Percentiles rank a stretch among this genome's conserved stretches.
Evolutionary conservation across 92 coral and sea anemone genomes (phyloP).

Genomic region (Zoanthus sociatus): DNA sequence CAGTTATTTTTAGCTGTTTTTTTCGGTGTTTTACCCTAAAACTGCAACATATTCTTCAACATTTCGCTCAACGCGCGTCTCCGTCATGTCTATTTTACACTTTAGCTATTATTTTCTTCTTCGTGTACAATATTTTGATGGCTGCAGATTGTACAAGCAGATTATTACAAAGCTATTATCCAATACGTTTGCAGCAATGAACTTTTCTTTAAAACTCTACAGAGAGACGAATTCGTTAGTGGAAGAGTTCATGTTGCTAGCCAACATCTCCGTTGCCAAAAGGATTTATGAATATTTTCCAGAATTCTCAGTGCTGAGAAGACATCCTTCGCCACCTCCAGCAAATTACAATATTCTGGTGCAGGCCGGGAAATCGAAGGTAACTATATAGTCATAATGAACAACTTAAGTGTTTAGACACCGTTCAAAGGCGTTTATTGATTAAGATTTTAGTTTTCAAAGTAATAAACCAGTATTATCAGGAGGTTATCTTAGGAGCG

Average conservation of each 20-base stretch:
- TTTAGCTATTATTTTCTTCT: no score
- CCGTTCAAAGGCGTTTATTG: background rate
- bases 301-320: constrained; percentile 92
- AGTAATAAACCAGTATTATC: no score
- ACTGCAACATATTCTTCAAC: no score
- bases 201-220: background rate
- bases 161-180: no score
- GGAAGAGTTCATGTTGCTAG: constrained; percentile 99
- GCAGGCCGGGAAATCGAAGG: constrained; percentile 97
- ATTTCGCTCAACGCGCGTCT: no score
- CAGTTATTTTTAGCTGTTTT: no score
- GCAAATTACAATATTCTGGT: constrained; percentile 92
- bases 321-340: constrained; percentile 96
- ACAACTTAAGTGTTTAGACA: background rate
- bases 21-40: no score
- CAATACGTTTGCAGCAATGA: background rate
- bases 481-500: no score
- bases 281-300: constrained; percentile 87
- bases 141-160: no score
- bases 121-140: no score
- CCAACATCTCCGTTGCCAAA: constrained; percentile 99
- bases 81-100: no score
- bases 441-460: no score
- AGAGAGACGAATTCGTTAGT: constrained; percentile 98
- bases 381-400: background rate